A percentile compares a stretch with the other conserved stretches of the same genome.
phyloP scores from a whole-genome alignment of 2,888 invertebrate genomes.

The Congeria kusceri region DNA sequence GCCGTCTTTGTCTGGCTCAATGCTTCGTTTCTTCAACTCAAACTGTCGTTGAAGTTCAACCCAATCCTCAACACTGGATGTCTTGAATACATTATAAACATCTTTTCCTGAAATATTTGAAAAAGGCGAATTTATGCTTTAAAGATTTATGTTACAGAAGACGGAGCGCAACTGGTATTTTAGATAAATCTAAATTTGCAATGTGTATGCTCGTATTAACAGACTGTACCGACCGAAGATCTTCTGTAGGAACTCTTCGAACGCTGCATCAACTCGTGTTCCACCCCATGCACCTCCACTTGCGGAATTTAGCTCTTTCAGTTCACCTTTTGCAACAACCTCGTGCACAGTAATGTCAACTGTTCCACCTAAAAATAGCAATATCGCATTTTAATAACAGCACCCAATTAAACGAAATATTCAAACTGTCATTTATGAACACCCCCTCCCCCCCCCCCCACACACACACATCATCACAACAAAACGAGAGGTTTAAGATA shows the following conservation, averaged over 20 bases:
- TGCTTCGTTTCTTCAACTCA: slow-evolving; percentile 67
- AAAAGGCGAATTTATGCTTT: too few relatives aligned
- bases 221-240: slow-evolving; percentile 24
- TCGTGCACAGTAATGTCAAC: slow-evolving; percentile 61
- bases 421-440: too few relatives aligned
- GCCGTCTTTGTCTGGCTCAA: slow-evolving; percentile 31
- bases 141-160: too few relatives aligned
- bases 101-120: slow-evolving; percentile 33
- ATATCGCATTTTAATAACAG: background rate
- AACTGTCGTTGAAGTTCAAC: slow-evolving; percentile 65
- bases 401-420: too few relatives aligned
- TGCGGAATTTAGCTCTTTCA: slow-evolving; percentile 56
- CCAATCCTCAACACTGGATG: slow-evolving; percentile 52
- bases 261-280: slow-evolving; percentile 51
- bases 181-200: too few relatives aligned
- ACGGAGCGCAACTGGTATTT: too few relatives aligned
- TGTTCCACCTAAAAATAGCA: slow-evolving; percentile 55
- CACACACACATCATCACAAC: too few relatives aligned
- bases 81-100: slow-evolving; percentile 37
- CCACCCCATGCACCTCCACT: slow-evolving; percentile 64
- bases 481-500: too few relatives aligned
- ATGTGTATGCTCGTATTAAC: too few relatives aligned
- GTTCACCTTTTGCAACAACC: slow-evolving; percentile 33
- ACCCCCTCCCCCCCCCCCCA: too few relatives aligned
- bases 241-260: slow-evolving; percentile 40